Evolutionary conservation across 2,888 invertebrate genomes (phyloP), one percentile per base, ranked within the genome.

Genomic region (Dasypolia templi): DNA sequence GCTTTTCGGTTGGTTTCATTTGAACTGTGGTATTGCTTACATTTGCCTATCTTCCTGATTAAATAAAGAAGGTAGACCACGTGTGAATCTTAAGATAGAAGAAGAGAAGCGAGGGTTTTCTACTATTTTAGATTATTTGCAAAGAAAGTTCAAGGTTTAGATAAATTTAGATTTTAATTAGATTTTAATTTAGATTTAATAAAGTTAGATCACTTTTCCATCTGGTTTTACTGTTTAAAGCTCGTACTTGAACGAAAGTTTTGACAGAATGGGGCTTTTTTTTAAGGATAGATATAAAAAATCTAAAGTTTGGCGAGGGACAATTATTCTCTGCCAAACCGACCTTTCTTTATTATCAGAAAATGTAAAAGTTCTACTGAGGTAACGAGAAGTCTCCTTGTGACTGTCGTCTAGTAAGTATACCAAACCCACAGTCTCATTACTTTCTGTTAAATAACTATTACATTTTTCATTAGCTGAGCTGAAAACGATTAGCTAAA

Each of bases 101-200:
- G 6, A 26, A 2, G 9, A 26, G 39, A 39, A 46, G 12, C 55
- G 32, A 46, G 4, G 44, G 9, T 12, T 19, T 44, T 73, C 9
- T 26, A 29, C 39, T 42, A 22, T 73, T 49, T 46, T 49, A 79
- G 29, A 22, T 44, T 22, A 0, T 1, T 35, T 29, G 0, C 51
- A 44, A 14, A 11, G 4, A 72, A 39, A n/a, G 12, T 71, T 79
- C 35, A 79, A 59, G 51, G 44, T 67, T 77, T 55, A 26, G 5
- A 3, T n/a, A n/a, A n/a, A n/a, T n/a, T n/a, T n/a, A n/a, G n/a
- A n/a, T n/a, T n/a, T n/a, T n/a, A n/a, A n/a, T n/a, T n/a, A n/a
- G n/a, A n/a, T n/a, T n/a, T n/a, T n/a, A n/a, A n/a, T n/a, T n/a
- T n/a, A n/a, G n/a, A n/a, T n/a, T n/a, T n/a, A n/a, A n/a, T n/a